Evolutionary conservation across 2,113 vertebrate species (phyloP).

Genomic region (Penelope pileata): DNA sequence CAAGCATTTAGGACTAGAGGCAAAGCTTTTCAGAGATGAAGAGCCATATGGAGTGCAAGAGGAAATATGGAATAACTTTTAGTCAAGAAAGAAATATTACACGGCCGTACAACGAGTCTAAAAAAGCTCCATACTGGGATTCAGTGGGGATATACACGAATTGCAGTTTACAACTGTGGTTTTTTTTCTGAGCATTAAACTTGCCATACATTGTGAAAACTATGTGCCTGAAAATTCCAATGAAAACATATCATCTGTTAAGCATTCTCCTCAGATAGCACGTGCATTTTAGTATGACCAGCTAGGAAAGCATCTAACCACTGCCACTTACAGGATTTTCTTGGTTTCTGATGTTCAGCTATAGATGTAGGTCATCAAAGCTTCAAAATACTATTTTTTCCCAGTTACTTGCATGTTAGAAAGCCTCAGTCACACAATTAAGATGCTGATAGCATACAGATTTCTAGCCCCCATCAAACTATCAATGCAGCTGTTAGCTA

Average conservation of each 20-base stretch:
- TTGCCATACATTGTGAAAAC: neutral
- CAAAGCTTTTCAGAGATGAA: neutral
- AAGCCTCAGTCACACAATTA: neutral
- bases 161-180: neutral
- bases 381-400: slow-evolving; percentile 3
- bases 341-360: neutral
- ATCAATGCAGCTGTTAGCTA: neutral
- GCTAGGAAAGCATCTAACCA: neutral
- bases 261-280: neutral
- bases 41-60: neutral
- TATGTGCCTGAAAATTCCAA: neutral
- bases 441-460: neutral
- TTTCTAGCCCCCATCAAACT: neutral
- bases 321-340: neutral
- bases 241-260: neutral
- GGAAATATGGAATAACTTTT: neutral
- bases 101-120: neutral
- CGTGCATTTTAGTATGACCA: neutral
- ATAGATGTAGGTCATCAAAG: neutral
- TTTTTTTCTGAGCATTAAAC: neutral
- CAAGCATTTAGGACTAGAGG: neutral
- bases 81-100: neutral
- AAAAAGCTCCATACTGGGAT: neutral
- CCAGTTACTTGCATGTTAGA: slow-evolving; percentile 7
- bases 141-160: neutral